Conservation (phyloP, 2,888 invertebrate species). For the Bedellia somnulentella region DNA sequence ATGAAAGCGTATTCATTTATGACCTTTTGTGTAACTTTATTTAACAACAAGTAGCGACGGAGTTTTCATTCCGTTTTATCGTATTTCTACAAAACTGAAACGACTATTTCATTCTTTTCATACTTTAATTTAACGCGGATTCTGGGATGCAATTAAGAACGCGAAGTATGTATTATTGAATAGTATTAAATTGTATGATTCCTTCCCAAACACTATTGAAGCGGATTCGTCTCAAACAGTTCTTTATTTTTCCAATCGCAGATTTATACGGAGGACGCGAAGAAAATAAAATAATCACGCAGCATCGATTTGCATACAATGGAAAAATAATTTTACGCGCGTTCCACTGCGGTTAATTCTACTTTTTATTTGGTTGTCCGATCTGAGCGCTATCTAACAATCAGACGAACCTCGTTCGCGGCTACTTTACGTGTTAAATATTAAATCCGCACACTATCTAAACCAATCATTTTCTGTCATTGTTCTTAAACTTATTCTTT, state of each 20-base stretch:
- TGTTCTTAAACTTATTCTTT: too few relatives aligned
- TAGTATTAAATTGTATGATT: too few relatives aligned
- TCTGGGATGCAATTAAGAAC: neutral
- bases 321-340: conserved; percentile 63
- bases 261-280: conserved; percentile 55
- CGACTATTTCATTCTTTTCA: too few relatives aligned
- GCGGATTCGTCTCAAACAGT: conserved; percentile 27
- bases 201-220: conserved; percentile 28
- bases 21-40: too few relatives aligned
- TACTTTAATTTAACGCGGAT: too few relatives aligned
- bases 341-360: conserved; percentile 58
- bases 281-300: conserved; percentile 62
- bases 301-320: conserved; percentile 59
- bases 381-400: conserved; percentile 57
- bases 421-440: conserved; percentile 51
- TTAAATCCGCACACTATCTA: conserved; percentile 27
- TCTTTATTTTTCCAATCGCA: conserved; percentile 39
- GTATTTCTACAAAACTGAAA: too few relatives aligned
- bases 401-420: conserved; percentile 42
- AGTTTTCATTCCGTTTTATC: too few relatives aligned
- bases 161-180: conserved; percentile 1
- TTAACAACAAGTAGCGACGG: too few relatives aligned
- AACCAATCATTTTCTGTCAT: conserved; percentile 1
- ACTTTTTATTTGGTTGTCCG: conserved; percentile 56
- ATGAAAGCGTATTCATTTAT: too few relatives aligned